Conservation (phyloP, 2,888 invertebrate genomes). For the Abrostola tripartita region DNA sequence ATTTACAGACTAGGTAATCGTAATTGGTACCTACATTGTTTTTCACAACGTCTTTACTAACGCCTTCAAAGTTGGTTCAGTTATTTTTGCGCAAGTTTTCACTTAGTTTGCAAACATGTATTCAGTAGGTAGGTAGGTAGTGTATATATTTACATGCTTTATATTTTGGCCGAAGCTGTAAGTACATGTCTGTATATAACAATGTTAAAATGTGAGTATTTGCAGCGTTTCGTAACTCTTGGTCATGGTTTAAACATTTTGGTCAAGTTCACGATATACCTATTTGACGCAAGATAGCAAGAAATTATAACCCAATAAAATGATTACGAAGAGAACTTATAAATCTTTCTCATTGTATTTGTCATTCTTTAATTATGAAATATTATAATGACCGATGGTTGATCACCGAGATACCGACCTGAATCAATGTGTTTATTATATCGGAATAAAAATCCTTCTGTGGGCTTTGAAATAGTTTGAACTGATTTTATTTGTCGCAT, state of each 20-base stretch:
- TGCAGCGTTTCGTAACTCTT: conserved; percentile 24
- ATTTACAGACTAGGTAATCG: background rate
- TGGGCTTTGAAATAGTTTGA: no score
- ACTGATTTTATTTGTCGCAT: no score
- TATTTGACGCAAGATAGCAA: conserved; percentile 33
- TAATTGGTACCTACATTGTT: conserved; percentile 19
- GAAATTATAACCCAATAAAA: conserved; percentile 7
- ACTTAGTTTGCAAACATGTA: conserved; percentile 24
- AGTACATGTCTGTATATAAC: conserved; percentile 5
- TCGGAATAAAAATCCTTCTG: no score
- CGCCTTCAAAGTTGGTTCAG: conserved; percentile 28
- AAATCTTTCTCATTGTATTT: no score
- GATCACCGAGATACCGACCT: no score
- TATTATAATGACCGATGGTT: no score
- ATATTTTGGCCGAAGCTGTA: conserved; percentile 4
- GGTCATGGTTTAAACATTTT: conserved; percentile 58
- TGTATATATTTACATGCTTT: conserved; percentile 21
- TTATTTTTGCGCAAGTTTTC: conserved; percentile 43
- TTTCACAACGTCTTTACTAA: conserved; percentile 43
- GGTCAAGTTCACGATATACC: conserved; percentile 54
- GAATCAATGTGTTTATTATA: no score
- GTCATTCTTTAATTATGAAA: no score
- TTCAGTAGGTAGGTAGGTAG: background rate
- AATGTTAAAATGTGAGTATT: conserved; percentile 9
- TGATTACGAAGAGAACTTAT: conserved; percentile 2